Base-by-base conservation (phyloP, 2,888 invertebrate species). In the Lasioglossum villosulum region DNA sequence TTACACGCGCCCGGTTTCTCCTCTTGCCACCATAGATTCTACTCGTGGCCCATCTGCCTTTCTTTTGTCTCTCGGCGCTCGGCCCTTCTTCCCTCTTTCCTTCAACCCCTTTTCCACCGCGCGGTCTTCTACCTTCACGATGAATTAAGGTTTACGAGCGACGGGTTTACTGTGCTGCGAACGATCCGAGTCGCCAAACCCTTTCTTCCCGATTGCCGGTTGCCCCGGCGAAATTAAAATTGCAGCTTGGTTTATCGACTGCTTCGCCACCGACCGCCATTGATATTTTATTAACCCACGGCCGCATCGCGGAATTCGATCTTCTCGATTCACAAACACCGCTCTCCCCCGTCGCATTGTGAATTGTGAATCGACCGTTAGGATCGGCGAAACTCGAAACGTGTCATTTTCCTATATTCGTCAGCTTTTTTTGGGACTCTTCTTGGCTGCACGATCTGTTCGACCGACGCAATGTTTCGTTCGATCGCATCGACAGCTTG, bases 11-110 rank as follows among this genome's bases (percentile, higher is more conserved):
- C 48, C n/a, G 75, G 30, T 27, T 30, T 63, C 27, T 72, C 80
- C 75, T 78, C 84, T 83, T 66, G 89, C 88, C 88, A 83, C 90
- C 72, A 90, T 85, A 88, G 86, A 85, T 86, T 66, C 83, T 82
- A 82, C 70, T 73, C 75, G 66, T 81, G 71, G 75, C 59, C 72
- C 83, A 37, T 78, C 76, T 75, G 72, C 82, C 76, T 78, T 80
- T 72, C 83, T 81, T 86, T 86, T 86, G 80, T 89, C 86, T 84
- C 75, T 80, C 56, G 34, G 12, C 16, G 23, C 27, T 34, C 80
- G 14, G 66, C 45, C 72, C 37, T 30, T 14, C 34, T 27, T 27
- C n/a, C 52, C 75, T 52, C 27, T 68, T n/a, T 80, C 56, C n/a
- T 48, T 59, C 27, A 37, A 37, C 70, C 70, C 68, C 70, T 70